Evolutionary conservation across 64 coral and sea anemone species (phyloP).

Genomic region (Acropora tenuis): DNA sequence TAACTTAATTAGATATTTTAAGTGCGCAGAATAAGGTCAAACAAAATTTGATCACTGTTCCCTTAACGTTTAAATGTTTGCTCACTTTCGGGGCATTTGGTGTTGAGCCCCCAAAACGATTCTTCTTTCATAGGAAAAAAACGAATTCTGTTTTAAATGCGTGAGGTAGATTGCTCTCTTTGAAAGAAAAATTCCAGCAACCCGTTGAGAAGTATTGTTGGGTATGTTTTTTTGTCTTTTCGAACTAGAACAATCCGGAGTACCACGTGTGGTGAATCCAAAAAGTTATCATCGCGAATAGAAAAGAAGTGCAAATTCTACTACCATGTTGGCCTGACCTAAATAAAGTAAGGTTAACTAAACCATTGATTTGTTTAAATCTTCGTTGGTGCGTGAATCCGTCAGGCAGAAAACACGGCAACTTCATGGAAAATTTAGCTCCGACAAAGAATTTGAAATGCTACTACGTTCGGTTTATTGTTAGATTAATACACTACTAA

Average conservation of each 20-base stretch:
- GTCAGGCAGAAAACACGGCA: not conserved
- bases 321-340: not conserved
- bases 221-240: not conserved
- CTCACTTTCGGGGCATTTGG: too few relatives aligned
- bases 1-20: too few relatives aligned
- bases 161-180: conserved; percentile 7
- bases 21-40: too few relatives aligned
- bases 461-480: not conserved
- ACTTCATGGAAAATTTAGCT: not conserved
- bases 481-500: not conserved
- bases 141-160: not conserved
- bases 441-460: not conserved
- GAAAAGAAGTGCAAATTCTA: not conserved
- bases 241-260: not conserved
- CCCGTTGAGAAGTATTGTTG: not conserved
- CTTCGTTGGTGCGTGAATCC: too few relatives aligned
- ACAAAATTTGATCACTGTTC: too few relatives aligned
- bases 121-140: not conserved
- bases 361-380: not conserved
- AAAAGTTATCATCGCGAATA: not conserved
- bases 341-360: not conserved
- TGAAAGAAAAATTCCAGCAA: not conserved
- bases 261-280: not conserved
- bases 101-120: too few relatives aligned
- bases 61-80: too few relatives aligned